Evolutionary conservation across 2,888 invertebrate genomes (phyloP), one percentile per base, ranked within the genome.

Genomic region (Hirtodrosophila trivittata): DNA sequence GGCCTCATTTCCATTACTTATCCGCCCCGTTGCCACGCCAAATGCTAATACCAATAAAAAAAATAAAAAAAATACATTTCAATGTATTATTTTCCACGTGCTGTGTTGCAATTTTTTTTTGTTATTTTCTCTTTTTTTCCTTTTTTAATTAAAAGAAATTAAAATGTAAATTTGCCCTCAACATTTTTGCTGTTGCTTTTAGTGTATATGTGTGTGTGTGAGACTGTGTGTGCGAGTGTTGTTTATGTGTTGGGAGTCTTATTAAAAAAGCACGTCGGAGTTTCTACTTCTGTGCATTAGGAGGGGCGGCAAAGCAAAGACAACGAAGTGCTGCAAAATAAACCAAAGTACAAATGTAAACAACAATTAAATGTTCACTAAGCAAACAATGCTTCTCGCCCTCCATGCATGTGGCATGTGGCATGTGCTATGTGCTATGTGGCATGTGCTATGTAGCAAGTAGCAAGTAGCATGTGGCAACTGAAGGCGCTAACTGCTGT

Each of bases 311-410:
- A 32, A 25, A 25, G 30, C 26, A 25, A 14, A 13, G 33, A 33
- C 54, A 55, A 51, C 50, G 50, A 52, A 58, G 43, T 70, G 62
- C 64, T 66, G 38, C 49, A 59, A 70, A 75, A 80, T 73, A 80
- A 83, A 77, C 73, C 80, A 83, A 69, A 75, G 70, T 66, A 71
- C 81, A 77, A 83, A 86, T 83, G 77, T 81, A 83, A 83, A 83
- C 81, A 83, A 77, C 86, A 83, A 86, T 83, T 83, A 77, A 86
- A 83, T 76, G 86, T 85, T 80, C 84, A 49, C 86, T 72, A 78
- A 80, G 70, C 75, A 77, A 80, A 85, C 70, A 75, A 51, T 46
- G 28, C 12, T 37, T 41, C 8, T 8, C 30, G 9, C 12, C 1
- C 10, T 25, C 30, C 32, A 30, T 38, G 16, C 14, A 43, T 46